These are phyloP conservation scores for Pomatostomus ruficeps DNA, from an alignment of 2,113 vertebrate species.

Conservation along the genomic window DNA sequence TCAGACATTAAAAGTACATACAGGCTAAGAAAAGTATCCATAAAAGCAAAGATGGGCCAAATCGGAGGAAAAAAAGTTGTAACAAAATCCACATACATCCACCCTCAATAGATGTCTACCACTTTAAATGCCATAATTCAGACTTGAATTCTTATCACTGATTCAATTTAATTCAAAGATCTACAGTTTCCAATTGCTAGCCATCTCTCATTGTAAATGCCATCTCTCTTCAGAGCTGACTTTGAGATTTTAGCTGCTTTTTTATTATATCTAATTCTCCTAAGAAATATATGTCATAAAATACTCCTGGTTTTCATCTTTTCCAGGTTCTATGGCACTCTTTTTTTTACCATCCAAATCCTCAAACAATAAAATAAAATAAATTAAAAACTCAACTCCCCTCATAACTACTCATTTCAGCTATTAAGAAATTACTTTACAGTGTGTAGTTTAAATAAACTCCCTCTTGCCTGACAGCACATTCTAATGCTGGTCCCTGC, in stretches of 20 bases:
- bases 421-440: not conserved
- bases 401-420: not conserved
- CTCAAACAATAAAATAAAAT: not conserved
- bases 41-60: not conserved
- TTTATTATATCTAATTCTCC: not conserved
- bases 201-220: not conserved
- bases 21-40: not conserved
- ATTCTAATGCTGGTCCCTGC: rapidly evolving
- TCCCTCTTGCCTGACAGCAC: not conserved
- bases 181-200: not conserved
- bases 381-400: not conserved
- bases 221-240: not conserved
- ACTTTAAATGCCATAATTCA: not conserved
- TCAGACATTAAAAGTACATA: not conserved
- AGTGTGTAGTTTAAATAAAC: not conserved
- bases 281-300: not conserved
- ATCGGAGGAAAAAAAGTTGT: rapidly evolving
- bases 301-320: not conserved
- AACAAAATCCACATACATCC: not conserved
- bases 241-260: not conserved
- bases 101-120: not conserved
- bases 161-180: not conserved
- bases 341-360: not conserved
- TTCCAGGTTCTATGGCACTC: not conserved
- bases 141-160: not conserved